Conservation (phyloP, 1,140 invertebrate species). For the Drosophila sp. region DNA sequence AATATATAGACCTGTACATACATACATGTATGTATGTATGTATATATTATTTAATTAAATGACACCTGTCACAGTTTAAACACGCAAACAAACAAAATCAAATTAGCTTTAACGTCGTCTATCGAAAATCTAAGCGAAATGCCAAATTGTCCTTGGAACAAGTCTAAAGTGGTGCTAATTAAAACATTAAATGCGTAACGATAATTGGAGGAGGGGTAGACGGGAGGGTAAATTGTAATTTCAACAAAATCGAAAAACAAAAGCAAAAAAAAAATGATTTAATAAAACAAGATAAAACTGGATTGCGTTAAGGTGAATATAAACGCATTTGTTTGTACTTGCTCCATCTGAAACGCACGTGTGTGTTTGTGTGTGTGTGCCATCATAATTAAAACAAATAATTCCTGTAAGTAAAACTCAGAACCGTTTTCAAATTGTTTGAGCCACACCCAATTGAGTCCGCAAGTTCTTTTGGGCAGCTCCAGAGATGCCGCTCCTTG, state of each 20-base stretch:
- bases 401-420: not conserved
- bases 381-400: conserved; percentile 11
- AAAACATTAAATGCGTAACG: conserved; percentile 79
- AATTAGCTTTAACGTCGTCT: conserved; percentile 55
- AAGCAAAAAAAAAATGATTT: conserved; percentile 32
- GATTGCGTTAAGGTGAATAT: conserved; percentile 18
- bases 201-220: conserved; percentile 16
- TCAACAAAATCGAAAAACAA: not conserved
- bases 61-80: conserved; percentile 57
- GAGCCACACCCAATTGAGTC: not conserved
- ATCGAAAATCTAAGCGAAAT: conserved; percentile 37
- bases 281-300: conserved; percentile 54
- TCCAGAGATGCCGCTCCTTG: not conserved
- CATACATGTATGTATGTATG: conserved; percentile 33
- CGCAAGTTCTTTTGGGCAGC: not conserved
- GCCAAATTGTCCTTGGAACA: conserved; percentile 58
- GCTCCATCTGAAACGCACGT: not conserved
- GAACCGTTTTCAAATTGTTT: conserved; percentile 1
- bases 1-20: not conserved
- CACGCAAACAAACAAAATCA: conserved; percentile 40
- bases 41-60: conserved; percentile 52
- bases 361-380: not conserved
- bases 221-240: conserved; percentile 16
- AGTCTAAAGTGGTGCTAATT: conserved; percentile 64
- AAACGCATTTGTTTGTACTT: not conserved